Conservation (phyloP, 2,113 vertebrate genomes). For the Pangasianodon hypophthalmus region DNA sequence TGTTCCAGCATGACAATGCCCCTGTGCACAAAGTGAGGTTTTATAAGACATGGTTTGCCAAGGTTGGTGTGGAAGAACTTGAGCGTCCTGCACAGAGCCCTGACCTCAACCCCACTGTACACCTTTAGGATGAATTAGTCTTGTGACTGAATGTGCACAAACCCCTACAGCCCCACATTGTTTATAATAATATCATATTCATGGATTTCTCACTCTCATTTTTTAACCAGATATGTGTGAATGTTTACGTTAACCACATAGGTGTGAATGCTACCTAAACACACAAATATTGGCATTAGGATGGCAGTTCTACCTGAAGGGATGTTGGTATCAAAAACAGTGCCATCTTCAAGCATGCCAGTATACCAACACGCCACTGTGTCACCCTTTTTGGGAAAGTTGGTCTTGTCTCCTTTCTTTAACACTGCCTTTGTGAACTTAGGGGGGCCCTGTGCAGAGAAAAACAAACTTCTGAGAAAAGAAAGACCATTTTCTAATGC, state of each 20-base stretch:
- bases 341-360: constrained; percentile 89
- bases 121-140: background rate
- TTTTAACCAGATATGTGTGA: background rate
- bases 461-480: background rate
- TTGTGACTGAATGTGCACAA: background rate
- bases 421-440: constrained; percentile 87
- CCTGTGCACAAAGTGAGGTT: background rate
- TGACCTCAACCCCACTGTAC: background rate
- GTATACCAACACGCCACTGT: constrained; percentile 96
- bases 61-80: background rate
- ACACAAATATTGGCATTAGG: background rate
- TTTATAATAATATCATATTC: background rate
- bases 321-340: constrained; percentile 93
- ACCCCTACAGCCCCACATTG: background rate
- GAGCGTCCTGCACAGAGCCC: background rate
- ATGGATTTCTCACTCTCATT: background rate
- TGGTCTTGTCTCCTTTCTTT: constrained; percentile 94
- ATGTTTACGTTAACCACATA: background rate
- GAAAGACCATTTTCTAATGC: background rate
- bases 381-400: constrained; percentile 95
- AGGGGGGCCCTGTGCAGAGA: constrained; percentile 81
- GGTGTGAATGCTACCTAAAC: background rate
- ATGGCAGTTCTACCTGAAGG: constrained; percentile 73
- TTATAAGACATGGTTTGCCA: background rate
- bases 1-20: background rate